Evolutionary conservation across 2,113 vertebrate species (phyloP).

Genomic region (Plecturocebus donacophilus): DNA sequence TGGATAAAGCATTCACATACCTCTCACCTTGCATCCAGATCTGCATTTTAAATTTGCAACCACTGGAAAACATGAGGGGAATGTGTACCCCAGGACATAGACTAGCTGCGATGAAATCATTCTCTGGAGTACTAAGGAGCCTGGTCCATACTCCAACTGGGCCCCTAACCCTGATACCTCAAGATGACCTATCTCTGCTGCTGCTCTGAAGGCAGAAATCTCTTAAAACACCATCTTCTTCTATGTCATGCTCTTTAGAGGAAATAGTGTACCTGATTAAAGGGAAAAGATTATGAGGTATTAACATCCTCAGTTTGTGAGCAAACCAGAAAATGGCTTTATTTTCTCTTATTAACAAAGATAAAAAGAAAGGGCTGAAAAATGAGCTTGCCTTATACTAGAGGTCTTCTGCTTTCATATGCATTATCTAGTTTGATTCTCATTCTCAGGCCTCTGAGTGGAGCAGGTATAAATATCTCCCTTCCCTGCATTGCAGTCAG

Average conservation of each 20-base stretch:
- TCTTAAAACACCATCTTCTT: neutral
- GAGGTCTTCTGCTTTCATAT: neutral
- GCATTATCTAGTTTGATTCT: neutral
- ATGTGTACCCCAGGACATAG: no score
- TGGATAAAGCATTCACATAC: neutral
- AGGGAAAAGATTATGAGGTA: neutral
- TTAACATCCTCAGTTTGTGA: neutral
- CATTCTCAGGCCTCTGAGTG: neutral
- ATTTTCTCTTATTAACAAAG: neutral
- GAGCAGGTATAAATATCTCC: neutral
- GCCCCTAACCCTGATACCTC: neutral
- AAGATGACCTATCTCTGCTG: neutral
- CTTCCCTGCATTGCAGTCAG: neutral
- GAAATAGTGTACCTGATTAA: neutral
- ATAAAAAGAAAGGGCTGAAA: neutral
- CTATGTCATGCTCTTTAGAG: neutral
- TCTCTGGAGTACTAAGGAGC: neutral
- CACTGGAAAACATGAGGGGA: neutral
- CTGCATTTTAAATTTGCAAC: neutral
- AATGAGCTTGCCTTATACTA: neutral
- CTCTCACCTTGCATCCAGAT: neutral
- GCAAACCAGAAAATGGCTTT: neutral
- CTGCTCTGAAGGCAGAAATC: neutral
- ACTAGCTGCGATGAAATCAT: neutral
- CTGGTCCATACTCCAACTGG: neutral